Conservation (phyloP, 2,113 vertebrate genomes). For the Telmatochromis brachygnathus region DNA sequence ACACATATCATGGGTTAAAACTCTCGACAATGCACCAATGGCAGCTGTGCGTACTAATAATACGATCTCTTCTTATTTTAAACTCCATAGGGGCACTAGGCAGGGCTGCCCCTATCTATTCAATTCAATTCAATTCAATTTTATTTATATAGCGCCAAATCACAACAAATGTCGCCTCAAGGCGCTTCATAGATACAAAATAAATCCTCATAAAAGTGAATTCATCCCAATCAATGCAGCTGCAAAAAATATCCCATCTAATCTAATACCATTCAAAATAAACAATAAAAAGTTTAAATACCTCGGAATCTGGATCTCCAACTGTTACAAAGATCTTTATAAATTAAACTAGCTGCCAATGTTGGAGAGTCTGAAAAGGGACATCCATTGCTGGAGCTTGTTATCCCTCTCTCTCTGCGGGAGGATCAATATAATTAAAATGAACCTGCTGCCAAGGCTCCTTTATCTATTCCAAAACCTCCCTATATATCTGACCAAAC, state of each 20-base stretch:
- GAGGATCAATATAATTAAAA: too few relatives aligned
- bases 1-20: neutral
- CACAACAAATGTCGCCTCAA: too few relatives aligned
- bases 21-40: fast-evolving
- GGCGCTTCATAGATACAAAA: too few relatives aligned
- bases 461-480: neutral
- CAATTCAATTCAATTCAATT: too few relatives aligned
- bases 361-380: neutral
- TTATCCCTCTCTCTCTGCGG: fast-evolving
- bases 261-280: neutral
- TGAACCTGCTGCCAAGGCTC: too few relatives aligned
- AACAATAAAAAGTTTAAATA: fast-evolving
- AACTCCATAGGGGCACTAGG: neutral
- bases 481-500: neutral
- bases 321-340: neutral
- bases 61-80: neutral
- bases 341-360: neutral
- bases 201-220: fast-evolving
- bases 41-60: neutral
- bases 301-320: fast-evolving
- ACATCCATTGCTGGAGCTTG: neutral
- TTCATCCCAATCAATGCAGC: neutral
- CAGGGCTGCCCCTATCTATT: neutral
- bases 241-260: neutral
- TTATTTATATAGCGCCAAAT: too few relatives aligned